phyloP scores from a whole-genome alignment of 2,888 invertebrate species.

The Sminthurides aquaticus region DNA sequence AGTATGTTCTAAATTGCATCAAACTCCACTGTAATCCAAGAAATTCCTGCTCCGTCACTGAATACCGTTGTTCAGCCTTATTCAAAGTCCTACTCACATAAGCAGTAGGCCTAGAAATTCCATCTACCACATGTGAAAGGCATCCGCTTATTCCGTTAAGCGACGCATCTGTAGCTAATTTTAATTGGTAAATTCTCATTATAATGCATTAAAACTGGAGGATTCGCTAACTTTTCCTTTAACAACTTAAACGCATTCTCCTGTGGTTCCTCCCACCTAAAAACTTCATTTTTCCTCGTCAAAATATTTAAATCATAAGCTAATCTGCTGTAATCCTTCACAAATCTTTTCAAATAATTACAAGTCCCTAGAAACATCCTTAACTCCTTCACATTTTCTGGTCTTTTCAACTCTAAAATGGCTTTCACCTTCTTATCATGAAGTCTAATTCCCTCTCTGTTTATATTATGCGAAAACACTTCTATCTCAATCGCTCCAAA shows the following conservation, averaged over 20 bases:
- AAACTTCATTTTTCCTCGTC: slow-evolving; percentile 5
- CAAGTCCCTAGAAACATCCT: slow-evolving; percentile 18
- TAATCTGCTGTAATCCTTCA: slow-evolving; percentile 10
- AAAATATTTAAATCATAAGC: slow-evolving; percentile 11
- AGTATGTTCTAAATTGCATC: not conserved
- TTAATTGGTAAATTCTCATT: too few relatives aligned
- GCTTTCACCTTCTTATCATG: slow-evolving; percentile 18
- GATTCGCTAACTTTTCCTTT: slow-evolving; percentile 6
- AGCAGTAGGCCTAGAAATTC: not conserved
- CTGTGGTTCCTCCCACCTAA: slow-evolving; percentile 14
- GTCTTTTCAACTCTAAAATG: slow-evolving; percentile 16
- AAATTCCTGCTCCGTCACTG: not conserved
- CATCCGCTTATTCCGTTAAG: too few relatives aligned
- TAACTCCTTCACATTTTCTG: slow-evolving; percentile 11
- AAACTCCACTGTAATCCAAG: not conserved
- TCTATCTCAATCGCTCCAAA: slow-evolving; percentile 3
- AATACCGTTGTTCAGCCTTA: not conserved
- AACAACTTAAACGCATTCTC: slow-evolving; percentile 11
- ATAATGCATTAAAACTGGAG: slow-evolving; percentile 14
- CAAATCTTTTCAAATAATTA: slow-evolving; percentile 30
- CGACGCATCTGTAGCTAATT: too few relatives aligned
- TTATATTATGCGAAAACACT: slow-evolving; percentile 1
- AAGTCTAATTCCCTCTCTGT: slow-evolving; percentile 17
- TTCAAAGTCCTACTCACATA: not conserved
- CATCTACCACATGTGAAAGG: too few relatives aligned